These are phyloP conservation scores for Pygmarrhopalites habei DNA, from an alignment of 1,140 invertebrate genomes.

Conservation along the genomic window DNA sequence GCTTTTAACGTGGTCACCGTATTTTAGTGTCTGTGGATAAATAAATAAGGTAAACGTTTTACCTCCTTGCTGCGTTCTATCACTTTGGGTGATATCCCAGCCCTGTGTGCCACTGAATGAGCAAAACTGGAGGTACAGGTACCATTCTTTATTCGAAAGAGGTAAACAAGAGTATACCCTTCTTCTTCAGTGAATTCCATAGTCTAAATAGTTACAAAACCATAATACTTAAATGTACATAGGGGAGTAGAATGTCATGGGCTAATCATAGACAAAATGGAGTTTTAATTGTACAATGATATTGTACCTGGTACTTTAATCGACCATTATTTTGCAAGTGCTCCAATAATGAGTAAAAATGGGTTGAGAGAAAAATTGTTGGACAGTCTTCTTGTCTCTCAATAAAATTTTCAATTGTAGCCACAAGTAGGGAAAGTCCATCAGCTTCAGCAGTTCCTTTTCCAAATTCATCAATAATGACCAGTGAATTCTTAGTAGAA, in stretches of 20 bases:
- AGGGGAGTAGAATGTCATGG: not conserved
- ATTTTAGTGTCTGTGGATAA: not conserved
- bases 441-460: conserved; percentile 73
- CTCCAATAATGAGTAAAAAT: conserved; percentile 59
- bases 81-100: conserved; percentile 45
- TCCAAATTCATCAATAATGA: conserved; percentile 87
- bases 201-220: conserved; percentile 41
- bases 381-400: conserved; percentile 54
- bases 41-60: not conserved
- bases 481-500: conserved; percentile 58
- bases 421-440: conserved; percentile 61
- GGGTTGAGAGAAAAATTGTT: conserved; percentile 67
- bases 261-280: not conserved
- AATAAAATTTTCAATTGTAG: conserved; percentile 59
- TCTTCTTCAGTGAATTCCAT: conserved; percentile 53
- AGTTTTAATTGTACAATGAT: not conserved
- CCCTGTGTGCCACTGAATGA: conserved; percentile 47
- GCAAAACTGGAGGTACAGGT: conserved; percentile 52
- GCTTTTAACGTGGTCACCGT: not conserved
- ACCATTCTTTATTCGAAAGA: conserved; percentile 54
- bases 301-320: conserved; percentile 49
- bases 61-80: conserved; percentile 45
- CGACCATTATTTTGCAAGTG: conserved; percentile 49
- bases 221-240: not conserved
- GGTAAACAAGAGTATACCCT: conserved; percentile 52